Evolutionary conservation across 1,140 invertebrate genomes (phyloP).

Genomic region (Drosophila setifemur): DNA sequence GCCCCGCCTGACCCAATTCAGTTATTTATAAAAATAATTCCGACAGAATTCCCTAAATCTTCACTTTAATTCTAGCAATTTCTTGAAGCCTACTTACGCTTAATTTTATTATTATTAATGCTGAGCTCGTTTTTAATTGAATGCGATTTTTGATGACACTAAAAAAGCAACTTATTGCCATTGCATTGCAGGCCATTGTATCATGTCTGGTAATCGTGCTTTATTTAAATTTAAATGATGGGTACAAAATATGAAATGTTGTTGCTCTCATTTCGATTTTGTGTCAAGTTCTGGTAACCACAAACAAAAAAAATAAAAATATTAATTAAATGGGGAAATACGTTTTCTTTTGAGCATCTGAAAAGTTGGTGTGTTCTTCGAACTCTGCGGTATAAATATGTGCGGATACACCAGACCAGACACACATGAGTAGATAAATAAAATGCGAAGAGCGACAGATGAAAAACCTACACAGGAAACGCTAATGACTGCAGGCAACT

Average conservation of each 20-base stretch:
- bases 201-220: constrained; percentile 44
- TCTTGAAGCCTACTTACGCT: not conserved
- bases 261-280: constrained; percentile 14
- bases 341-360: too few relatives aligned
- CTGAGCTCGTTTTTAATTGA: constrained; percentile 14
- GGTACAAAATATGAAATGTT: constrained; percentile 14
- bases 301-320: too few relatives aligned
- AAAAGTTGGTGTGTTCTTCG: too few relatives aligned
- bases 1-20: constrained; percentile 57
- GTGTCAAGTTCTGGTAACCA: constrained; percentile 38
- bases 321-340: too few relatives aligned
- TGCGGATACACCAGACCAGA: constrained; percentile 25
- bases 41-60: not conserved
- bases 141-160: constrained; percentile 5
- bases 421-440: constrained; percentile 30
- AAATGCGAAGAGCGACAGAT: constrained; percentile 56
- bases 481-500: constrained; percentile 70
- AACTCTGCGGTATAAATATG: constrained; percentile 49
- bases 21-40: constrained; percentile 4
- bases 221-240: constrained; percentile 9
- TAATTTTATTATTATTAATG: constrained; percentile 3
- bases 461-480: constrained; percentile 75
- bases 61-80: not conserved
- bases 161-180: not conserved
- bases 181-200: constrained; percentile 5